Evolutionary conservation across 2,797 vertebrate species (phyloP).

Genomic region (Silurus lanzhouensis): DNA sequence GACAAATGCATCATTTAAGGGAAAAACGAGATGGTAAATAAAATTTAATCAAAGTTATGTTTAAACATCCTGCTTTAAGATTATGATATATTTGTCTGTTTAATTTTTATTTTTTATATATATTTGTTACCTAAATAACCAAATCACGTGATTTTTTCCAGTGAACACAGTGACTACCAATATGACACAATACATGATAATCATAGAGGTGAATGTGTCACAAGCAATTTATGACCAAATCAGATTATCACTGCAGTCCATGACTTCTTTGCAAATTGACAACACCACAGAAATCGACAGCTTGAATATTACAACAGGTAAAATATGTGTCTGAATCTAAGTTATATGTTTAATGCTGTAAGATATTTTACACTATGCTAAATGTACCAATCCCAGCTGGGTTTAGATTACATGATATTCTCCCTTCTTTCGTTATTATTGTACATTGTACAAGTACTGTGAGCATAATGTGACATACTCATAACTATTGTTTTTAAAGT

Average conservation of each 20-base stretch:
- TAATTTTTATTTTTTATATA: not conserved
- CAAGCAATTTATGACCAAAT: constrained; percentile 45
- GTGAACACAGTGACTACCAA: constrained; percentile 26
- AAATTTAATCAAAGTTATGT: not conserved
- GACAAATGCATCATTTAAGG: not conserved
- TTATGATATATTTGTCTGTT: not conserved
- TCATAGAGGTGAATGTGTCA: constrained; percentile 44
- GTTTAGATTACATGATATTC: not conserved
- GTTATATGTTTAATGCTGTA: not conserved
- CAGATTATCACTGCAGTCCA: constrained; percentile 34
- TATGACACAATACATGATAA: constrained; percentile 29
- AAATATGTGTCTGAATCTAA: not conserved
- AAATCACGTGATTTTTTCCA: constrained; percentile 17
- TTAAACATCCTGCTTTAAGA: not conserved
- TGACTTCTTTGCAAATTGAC: not conserved
- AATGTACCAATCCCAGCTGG: not conserved
- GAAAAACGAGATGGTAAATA: constrained; percentile 31
- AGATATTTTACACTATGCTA: not conserved
- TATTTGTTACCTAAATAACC: not conserved
- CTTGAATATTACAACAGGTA: constrained; percentile 25
- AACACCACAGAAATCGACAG: not conserved
- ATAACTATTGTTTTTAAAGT: not conserved
- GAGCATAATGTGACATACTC: not conserved
- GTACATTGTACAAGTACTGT: too few relatives aligned
- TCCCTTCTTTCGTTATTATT: not conserved